phyloP scores from a whole-genome alignment of 2,888 invertebrate species.

The Pinctada fucata region DNA sequence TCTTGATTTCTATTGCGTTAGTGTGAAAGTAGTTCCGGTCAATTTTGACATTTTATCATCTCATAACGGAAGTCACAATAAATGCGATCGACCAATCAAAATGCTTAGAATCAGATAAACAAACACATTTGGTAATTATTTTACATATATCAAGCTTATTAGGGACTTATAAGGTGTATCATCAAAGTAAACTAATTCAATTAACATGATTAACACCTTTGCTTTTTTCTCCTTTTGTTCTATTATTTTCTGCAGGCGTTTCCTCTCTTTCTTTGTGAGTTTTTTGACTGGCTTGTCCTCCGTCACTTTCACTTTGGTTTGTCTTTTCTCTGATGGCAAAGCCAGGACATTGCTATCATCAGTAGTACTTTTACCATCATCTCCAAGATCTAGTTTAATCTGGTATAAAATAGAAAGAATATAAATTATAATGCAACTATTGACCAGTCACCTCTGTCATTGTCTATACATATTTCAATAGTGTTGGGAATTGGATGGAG shows the following conservation, averaged over 20 bases:
- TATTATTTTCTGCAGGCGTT: constrained; percentile 89
- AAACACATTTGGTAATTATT: too few relatives aligned
- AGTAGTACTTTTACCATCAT: constrained; percentile 67
- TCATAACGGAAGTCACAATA: too few relatives aligned
- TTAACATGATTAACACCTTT: constrained; percentile 76
- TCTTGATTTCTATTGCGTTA: too few relatives aligned
- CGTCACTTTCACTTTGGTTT: constrained; percentile 79
- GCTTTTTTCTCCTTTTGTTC: constrained; percentile 93
- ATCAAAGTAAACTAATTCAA: too few relatives aligned
- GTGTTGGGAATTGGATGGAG: not conserved
- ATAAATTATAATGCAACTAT: not conserved
- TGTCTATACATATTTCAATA: not conserved
- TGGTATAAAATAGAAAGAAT: constrained; percentile 19
- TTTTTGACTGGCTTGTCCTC: constrained; percentile 79
- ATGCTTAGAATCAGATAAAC: too few relatives aligned
- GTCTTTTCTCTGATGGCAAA: constrained; percentile 88
- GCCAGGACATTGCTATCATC: constrained; percentile 89
- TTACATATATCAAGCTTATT: too few relatives aligned
- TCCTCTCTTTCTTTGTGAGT: constrained; percentile 91
- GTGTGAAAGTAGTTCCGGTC: too few relatives aligned
- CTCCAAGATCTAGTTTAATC: constrained; percentile 62
- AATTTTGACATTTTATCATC: too few relatives aligned
- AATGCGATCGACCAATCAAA: too few relatives aligned
- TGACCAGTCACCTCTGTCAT: not conserved
- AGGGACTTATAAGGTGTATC: too few relatives aligned